A percentile compares a stretch with the other conserved stretches of the same genome.
phyloP scores from a whole-genome alignment of 2,797 vertebrate species.

The Coendou prehensilis region DNA sequence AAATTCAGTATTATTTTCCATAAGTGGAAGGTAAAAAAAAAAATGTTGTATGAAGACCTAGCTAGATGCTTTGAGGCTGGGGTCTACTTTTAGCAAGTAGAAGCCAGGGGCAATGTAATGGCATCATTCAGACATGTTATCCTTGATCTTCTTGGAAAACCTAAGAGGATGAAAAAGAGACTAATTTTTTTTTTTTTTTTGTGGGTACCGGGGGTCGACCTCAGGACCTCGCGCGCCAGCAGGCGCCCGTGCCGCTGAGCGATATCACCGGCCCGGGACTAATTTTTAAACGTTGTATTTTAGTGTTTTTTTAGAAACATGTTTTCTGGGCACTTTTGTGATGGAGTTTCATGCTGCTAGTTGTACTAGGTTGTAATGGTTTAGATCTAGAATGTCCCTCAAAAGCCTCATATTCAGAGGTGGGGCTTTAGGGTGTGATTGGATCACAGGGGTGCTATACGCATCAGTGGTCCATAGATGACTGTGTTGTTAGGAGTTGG shows the following conservation, averaged over 20 bases:
- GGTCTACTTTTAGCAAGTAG: background rate
- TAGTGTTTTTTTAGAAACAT: background rate
- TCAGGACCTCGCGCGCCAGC: too few relatives aligned
- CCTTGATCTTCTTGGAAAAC: conserved; percentile 7
- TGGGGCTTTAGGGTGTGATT: background rate
- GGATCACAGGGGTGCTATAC: background rate
- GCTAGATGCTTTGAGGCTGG: background rate
- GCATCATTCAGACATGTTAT: too few relatives aligned
- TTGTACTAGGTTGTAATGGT: background rate
- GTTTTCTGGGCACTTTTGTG: background rate
- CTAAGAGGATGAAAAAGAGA: background rate
- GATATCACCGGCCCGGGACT: background rate
- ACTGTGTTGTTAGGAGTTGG: background rate
- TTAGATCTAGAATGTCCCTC: background rate
- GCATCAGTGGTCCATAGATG: background rate
- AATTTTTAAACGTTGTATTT: background rate
- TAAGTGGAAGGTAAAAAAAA: background rate
- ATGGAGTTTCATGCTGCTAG: background rate
- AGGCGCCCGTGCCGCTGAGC: too few relatives aligned
- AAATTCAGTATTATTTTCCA: background rate
- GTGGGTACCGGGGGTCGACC: too few relatives aligned
- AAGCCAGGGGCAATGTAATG: background rate
- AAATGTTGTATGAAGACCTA: background rate
- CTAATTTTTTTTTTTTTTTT: background rate
- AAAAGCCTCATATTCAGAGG: background rate